phyloP scores from a whole-genome alignment of 2,888 invertebrate genomes.

The Netelia melanura region DNA sequence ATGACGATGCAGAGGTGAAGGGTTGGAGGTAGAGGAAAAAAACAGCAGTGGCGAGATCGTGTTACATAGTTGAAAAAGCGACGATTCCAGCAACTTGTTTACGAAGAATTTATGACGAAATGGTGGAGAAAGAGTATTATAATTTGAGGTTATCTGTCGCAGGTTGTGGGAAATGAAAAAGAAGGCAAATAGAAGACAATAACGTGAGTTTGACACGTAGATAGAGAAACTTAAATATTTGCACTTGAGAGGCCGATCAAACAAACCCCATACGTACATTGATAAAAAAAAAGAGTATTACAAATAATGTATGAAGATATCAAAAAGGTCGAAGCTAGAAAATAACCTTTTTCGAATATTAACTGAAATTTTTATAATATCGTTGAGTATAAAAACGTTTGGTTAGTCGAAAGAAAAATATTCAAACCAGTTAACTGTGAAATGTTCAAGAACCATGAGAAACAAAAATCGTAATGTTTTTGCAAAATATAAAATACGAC shows the following conservation, averaged over 20 bases:
- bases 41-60: constrained; percentile 12
- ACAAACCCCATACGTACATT: constrained; percentile 13
- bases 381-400: neutral
- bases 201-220: neutral
- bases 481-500: no score
- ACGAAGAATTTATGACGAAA: constrained; percentile 21
- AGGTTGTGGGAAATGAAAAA: constrained; percentile 41
- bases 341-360: constrained; percentile 5
- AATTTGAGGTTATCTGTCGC: constrained; percentile 45
- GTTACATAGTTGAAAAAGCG: constrained; percentile 36
- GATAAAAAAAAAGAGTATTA: constrained; percentile 29
- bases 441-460: no score
- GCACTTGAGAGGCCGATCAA: constrained; percentile 39
- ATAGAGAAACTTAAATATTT: constrained; percentile 9
- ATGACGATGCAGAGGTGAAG: constrained; percentile 5
- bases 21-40: neutral
- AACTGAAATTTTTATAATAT: neutral
- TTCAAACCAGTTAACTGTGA: no score
- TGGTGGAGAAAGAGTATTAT: neutral
- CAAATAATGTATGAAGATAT: neutral
- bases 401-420: no score
- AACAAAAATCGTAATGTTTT: no score
- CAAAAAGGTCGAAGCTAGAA: constrained; percentile 1
- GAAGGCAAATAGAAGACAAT: constrained; percentile 1
- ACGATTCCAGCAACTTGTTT: neutral